Evolutionary conservation across 2,797 vertebrate genomes (phyloP).

Genomic region (Streptopelia turtur): DNA sequence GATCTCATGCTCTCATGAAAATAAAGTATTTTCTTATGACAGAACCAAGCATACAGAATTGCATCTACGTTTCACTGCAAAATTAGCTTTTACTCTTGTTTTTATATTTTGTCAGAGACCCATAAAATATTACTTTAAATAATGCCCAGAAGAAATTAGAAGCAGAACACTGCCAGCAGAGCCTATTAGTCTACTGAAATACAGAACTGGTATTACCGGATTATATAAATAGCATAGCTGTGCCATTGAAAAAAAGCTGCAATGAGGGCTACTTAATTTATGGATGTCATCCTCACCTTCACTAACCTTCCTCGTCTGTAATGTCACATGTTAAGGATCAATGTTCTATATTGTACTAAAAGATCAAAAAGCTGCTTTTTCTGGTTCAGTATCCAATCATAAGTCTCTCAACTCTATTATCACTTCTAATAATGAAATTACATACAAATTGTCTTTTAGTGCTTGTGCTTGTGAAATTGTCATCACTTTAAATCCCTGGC

Average conservation of each 20-base stretch:
- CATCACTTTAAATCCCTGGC: background rate
- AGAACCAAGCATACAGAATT: background rate
- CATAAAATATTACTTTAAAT: constrained; percentile 2
- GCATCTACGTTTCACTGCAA: background rate
- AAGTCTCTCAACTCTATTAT: constrained; percentile 43
- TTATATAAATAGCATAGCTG: constrained; percentile 13
- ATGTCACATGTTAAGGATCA: constrained; percentile 40
- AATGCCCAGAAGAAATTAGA: background rate
- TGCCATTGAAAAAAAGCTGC: background rate
- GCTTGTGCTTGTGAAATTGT: constrained; percentile 24
- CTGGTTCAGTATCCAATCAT: background rate
- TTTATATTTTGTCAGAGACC: background rate
- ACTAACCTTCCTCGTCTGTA: constrained; percentile 46
- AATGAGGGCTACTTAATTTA: constrained; percentile 12
- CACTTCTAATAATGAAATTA: constrained; percentile 51
- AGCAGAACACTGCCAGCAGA: background rate
- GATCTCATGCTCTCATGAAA: background rate
- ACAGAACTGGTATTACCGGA: background rate
- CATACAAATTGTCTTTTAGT: constrained; percentile 39
- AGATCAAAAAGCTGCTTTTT: constrained; percentile 49
- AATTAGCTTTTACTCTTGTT: constrained; percentile 20
- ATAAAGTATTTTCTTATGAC: constrained; percentile 11
- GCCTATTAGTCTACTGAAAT: background rate
- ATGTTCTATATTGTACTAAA: constrained; percentile 20
- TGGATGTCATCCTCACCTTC: constrained; percentile 28